Conservation (phyloP, 2,113 vertebrate genomes). For the Ciconia boyciana region DNA sequence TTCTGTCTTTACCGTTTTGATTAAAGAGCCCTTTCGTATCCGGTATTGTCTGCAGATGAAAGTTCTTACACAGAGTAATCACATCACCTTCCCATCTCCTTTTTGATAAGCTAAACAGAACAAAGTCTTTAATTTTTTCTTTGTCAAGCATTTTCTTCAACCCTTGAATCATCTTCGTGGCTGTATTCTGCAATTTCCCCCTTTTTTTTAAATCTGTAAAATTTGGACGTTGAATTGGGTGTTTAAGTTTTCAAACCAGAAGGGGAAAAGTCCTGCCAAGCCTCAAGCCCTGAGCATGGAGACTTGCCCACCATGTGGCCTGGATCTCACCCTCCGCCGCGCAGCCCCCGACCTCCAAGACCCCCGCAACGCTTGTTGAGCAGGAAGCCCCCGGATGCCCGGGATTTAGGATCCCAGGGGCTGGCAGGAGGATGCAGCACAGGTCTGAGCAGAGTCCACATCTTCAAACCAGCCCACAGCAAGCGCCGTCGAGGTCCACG, state of each 20-base stretch:
- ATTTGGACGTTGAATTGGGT: background rate
- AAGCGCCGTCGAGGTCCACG: accelerated
- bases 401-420: background rate
- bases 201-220: background rate
- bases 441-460: background rate
- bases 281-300: background rate
- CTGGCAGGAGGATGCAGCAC: background rate
- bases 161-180: background rate
- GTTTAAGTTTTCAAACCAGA: background rate
- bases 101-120: background rate
- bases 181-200: background rate
- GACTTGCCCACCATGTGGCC: accelerated
- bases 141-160: background rate
- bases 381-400: background rate
- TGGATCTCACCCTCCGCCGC: background rate
- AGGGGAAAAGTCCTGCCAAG: background rate
- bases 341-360: accelerated
- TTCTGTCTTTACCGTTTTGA: background rate
- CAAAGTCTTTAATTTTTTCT: background rate
- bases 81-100: background rate
- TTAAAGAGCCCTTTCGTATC: background rate
- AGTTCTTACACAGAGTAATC: background rate
- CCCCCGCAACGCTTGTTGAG: accelerated
- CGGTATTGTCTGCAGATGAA: background rate
- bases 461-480: background rate